Conservation (phyloP, 2,797 vertebrate species). For the Characodon lateralis region DNA sequence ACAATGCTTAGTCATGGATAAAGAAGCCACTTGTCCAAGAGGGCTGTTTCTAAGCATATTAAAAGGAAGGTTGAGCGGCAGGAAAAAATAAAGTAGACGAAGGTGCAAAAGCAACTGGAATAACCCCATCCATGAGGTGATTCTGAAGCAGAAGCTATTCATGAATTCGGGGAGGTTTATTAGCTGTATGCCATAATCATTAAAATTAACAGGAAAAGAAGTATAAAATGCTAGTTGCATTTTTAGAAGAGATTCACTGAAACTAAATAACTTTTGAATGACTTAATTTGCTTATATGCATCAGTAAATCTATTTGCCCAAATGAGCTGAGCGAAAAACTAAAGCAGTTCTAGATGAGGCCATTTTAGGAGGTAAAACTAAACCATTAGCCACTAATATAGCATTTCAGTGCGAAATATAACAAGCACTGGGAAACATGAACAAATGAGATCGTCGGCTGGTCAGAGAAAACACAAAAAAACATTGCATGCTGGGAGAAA, state of each 20-base stretch:
- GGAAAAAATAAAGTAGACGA: background rate
- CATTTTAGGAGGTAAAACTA: background rate
- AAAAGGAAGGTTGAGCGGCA: background rate
- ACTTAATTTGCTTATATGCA: background rate
- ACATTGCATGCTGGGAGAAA: background rate
- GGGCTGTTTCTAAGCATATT: background rate
- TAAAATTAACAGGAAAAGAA: background rate
- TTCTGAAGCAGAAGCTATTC: background rate
- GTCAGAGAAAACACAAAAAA: background rate
- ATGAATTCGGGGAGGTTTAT: background rate
- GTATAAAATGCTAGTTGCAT: no score
- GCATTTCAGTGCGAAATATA: background rate
- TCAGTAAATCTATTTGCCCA: background rate
- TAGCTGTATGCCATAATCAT: background rate
- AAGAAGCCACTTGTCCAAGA: background rate
- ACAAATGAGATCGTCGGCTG: background rate
- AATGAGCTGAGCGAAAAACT: constrained; percentile 4
- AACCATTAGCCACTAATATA: no score
- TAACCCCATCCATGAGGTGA: background rate
- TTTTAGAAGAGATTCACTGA: background rate
- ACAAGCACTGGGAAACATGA: background rate
- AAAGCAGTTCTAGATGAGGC: background rate
- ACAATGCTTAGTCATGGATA: background rate
- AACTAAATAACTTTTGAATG: no score
- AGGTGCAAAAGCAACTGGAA: background rate